Evolutionary conservation across 2,113 vertebrate genomes (phyloP).

Genomic region (Syngnathus scovelli): DNA sequence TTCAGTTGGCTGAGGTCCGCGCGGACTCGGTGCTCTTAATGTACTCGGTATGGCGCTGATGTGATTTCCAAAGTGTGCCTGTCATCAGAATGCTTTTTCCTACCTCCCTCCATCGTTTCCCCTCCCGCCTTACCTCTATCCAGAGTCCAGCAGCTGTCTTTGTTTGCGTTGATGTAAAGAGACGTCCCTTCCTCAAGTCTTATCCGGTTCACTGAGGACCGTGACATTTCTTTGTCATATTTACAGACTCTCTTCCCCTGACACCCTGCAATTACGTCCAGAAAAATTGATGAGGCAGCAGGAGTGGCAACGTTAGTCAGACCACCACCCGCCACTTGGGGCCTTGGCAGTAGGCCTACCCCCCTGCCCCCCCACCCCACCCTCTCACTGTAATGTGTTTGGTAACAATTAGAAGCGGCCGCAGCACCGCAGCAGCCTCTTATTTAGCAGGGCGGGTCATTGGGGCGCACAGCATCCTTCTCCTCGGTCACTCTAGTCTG

Average conservation of each 20-base stretch:
- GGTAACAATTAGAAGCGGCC: conserved; percentile 72
- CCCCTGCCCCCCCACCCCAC: conserved; percentile 11
- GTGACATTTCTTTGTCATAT: conserved; percentile 67
- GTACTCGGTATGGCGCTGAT: conserved; percentile 7
- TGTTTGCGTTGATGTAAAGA: conserved; percentile 52
- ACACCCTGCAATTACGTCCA: conserved; percentile 71
- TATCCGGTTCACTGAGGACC: conserved; percentile 52
- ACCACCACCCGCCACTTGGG: no score
- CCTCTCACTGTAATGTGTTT: conserved; percentile 51
- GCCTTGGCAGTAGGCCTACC: conserved; percentile 42
- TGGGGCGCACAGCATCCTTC: conserved; percentile 57
- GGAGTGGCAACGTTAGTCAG: conserved; percentile 42
- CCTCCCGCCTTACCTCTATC: conserved; percentile 22
- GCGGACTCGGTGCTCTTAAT: neutral
- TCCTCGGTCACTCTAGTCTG: conserved; percentile 50
- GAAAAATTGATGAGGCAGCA: conserved; percentile 70
- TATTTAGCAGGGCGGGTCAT: conserved; percentile 75
- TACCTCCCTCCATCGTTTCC: conserved; percentile 29
- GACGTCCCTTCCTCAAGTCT: conserved; percentile 56
- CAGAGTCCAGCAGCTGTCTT: conserved; percentile 50
- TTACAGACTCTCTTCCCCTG: conserved; percentile 62
- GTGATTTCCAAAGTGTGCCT: conserved; percentile 8
- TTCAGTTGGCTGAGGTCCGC: neutral
- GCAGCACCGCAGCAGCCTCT: conserved; percentile 68
- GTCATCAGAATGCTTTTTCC: neutral